Evolutionary conservation across 23 tunicate genomes (phyloP).

Genomic region (Diplosoma virens): DNA sequence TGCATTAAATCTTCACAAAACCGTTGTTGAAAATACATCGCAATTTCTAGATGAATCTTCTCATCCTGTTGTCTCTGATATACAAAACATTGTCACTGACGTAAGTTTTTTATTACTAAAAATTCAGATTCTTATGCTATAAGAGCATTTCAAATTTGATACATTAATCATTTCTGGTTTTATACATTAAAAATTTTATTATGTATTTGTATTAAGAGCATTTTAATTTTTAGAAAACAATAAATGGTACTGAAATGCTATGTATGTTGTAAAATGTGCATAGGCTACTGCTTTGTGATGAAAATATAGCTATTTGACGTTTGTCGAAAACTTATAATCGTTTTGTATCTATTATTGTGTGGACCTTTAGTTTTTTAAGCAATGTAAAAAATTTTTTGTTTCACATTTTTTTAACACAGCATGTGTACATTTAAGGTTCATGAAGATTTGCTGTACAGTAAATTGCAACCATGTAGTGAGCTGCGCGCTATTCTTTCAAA

Average conservation of each 20-base stretch:
- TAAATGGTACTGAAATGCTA: no score
- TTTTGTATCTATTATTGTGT: no score
- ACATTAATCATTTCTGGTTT: background rate
- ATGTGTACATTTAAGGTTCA: conserved; percentile 25
- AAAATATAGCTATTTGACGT: no score
- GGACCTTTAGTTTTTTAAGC: no score
- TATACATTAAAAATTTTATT: background rate
- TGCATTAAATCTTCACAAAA: conserved; percentile 51
- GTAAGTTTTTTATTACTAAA: no score
- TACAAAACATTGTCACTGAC: conserved; percentile 42
- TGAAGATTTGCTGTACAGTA: conserved; percentile 44
- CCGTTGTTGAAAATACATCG: conserved; percentile 34
- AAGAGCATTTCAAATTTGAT: background rate
- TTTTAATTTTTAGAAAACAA: no score
- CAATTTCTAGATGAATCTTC: conserved; percentile 9
- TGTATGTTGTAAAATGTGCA: no score
- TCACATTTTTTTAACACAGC: background rate
- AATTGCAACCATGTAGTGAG: conserved; percentile 41
- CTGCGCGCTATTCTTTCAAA: conserved; percentile 33
- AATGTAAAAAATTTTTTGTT: no score
- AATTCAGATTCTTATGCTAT: no score
- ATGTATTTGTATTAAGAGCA: no score
- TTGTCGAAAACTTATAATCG: no score
- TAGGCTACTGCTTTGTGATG: no score
- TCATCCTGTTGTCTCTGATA: conserved; percentile 11